Base-by-base conservation (phyloP, 2,888 invertebrate genomes). In the Germaria angustata region DNA sequence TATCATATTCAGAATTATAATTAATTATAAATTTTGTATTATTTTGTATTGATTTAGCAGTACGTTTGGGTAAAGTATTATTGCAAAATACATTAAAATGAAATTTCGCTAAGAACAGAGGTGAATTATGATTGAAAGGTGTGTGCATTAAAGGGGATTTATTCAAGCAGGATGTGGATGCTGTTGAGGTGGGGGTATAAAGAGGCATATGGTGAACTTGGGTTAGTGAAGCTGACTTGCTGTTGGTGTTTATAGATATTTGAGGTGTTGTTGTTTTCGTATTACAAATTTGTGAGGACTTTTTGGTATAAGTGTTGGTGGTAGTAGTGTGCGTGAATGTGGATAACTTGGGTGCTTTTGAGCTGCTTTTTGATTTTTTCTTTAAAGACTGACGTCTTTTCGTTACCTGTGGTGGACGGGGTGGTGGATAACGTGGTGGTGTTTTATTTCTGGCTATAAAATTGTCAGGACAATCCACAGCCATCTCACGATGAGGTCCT, bases 401-500 rank as follows among this genome's bases (percentile, higher is more conserved):
- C 4, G 34, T 77, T 90, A 94, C 93, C 93, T 94, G 94, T 85
- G 94, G 93, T 86, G 94, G 94, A 87, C 95, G 94, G 69, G 96
- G 96, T 61, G 96, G 96, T 84, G 96, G 96, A 93, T 96, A 97
- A 88, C 97, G 93, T 44, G 97, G 98, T 51, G 97, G 96, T 85
- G 97, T 97, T 92, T 98, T 98, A 92, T 95, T 96, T 88, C 96
- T 93, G 86, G 96, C 97, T 89, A 97, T 95, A 93, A 98, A 98
- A 88, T 95, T 95, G 91, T 98, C 98, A 89, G 99, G 99, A 88
- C 98, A 98, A 92, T 99, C 99, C 92, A 99, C 98, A 91, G 99
- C 98, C 97, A 98, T 97, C 94, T 99, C 99, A 91, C 98, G 95
- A 93, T 98, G 98, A 89, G 97, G 96, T 92, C 96, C 95, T 66